These are phyloP conservation scores for Lycaena phlaeas DNA, from an alignment of 2,888 invertebrate species.

Conservation along the genomic window DNA sequence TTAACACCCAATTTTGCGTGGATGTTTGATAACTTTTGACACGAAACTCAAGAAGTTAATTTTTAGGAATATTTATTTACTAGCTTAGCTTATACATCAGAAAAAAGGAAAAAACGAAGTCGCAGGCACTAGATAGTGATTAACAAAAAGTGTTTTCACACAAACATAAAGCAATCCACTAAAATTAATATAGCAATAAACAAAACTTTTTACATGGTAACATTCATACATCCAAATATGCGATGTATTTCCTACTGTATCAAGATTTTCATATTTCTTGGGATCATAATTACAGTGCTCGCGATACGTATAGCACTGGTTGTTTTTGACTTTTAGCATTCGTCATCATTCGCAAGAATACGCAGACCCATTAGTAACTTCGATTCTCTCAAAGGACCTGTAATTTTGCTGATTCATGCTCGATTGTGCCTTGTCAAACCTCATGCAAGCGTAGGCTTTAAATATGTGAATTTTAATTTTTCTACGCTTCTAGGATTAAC, in stretches of 20 bases:
- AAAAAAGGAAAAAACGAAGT: too few species aligned
- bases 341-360: constrained; percentile 57
- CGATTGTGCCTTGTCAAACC: constrained; percentile 29
- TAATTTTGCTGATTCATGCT: constrained; percentile 61
- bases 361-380: constrained; percentile 56
- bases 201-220: too few species aligned
- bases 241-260: constrained; percentile 5
- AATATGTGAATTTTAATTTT: background rate
- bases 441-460: background rate
- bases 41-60: too few species aligned
- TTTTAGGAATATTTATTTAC: too few species aligned
- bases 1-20: too few species aligned
- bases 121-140: too few species aligned
- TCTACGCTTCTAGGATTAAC: background rate
- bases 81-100: too few species aligned
- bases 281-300: constrained; percentile 19
- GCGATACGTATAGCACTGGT: constrained; percentile 14
- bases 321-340: constrained; percentile 28
- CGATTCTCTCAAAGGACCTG: constrained; percentile 51
- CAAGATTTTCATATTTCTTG: constrained; percentile 5
- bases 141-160: too few species aligned
- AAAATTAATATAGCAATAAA: too few species aligned
- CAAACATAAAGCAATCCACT: too few species aligned
- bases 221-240: constrained; percentile 2
- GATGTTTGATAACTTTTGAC: too few species aligned